Conservation (phyloP, 2,888 invertebrate genomes). For the Drosophila cracens region DNA sequence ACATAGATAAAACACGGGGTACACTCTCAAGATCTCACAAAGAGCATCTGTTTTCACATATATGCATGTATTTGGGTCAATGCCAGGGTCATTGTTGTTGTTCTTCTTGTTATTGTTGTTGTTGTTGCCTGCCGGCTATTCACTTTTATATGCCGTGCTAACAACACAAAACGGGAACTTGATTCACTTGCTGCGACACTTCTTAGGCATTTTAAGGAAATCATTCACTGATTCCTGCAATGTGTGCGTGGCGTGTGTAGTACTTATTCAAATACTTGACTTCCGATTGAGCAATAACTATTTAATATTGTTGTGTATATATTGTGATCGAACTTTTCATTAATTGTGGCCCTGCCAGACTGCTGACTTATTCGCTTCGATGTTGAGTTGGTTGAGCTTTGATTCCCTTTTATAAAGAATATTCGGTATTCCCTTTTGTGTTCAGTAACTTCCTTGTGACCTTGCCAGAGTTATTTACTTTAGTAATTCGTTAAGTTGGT, state of each 20-base stretch:
- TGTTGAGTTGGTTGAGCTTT: background rate
- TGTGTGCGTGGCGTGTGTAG: background rate
- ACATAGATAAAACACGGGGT: constrained; percentile 55
- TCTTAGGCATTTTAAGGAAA: constrained; percentile 3
- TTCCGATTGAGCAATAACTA: background rate
- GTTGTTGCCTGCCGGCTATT: constrained; percentile 45
- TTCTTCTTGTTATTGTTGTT: constrained; percentile 39
- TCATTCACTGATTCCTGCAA: constrained; percentile 1
- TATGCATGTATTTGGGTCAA: constrained; percentile 61
- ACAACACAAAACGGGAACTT: constrained; percentile 26
- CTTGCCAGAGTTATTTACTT: background rate
- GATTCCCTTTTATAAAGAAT: background rate
- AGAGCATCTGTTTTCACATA: constrained; percentile 61
- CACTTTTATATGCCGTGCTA: constrained; percentile 37
- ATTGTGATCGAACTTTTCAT: background rate
- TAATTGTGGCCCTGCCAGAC: background rate
- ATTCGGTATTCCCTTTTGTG: background rate
- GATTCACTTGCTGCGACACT: constrained; percentile 17
- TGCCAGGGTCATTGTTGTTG: constrained; percentile 60
- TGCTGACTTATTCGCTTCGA: background rate
- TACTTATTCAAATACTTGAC: background rate
- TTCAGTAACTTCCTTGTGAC: background rate
- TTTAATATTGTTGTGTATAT: background rate
- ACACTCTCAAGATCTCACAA: constrained; percentile 70
- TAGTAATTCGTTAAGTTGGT: background rate